phyloP scores from a whole-genome alignment of 1,140 invertebrate genomes.

The Bombus sibiricus region DNA sequence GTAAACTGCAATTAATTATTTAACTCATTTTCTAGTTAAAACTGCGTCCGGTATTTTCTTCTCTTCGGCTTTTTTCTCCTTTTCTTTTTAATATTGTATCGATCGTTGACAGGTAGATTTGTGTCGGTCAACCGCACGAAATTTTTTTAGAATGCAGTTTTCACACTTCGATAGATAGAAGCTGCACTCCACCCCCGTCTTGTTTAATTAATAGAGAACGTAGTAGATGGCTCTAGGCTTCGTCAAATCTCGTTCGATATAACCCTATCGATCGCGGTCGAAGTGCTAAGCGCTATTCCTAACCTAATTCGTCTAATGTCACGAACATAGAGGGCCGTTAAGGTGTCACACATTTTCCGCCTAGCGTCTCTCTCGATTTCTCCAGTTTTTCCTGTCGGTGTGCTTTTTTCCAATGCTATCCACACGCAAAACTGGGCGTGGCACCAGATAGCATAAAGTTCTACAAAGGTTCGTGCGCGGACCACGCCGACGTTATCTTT shows the following conservation, averaged over 20 bases:
- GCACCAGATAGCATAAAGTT: constrained; percentile 28
- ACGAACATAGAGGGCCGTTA: neutral
- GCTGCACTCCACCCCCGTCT: neutral
- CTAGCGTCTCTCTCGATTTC: neutral
- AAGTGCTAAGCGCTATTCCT: neutral
- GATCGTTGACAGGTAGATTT: constrained; percentile 13
- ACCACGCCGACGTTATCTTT: constrained; percentile 30
- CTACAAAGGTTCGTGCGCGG: neutral
- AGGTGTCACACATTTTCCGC: neutral
- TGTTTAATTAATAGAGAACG: constrained; percentile 21
- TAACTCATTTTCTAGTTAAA: neutral
- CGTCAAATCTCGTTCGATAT: constrained; percentile 6
- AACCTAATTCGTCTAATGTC: constrained; percentile 15
- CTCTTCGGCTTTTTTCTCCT: neutral
- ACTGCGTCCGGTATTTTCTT: neutral
- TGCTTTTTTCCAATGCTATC: neutral
- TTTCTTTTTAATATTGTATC: neutral
- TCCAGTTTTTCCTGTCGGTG: too few relatives aligned
- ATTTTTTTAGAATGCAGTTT: constrained; percentile 25
- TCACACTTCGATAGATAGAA: neutral
- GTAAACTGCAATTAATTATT: too few relatives aligned
- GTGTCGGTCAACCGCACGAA: neutral
- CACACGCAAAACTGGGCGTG: constrained; percentile 24
- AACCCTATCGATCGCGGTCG: neutral
- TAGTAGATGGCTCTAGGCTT: neutral